Conservation (phyloP, 2,888 invertebrate genomes). For the Stomorhina lunata region DNA sequence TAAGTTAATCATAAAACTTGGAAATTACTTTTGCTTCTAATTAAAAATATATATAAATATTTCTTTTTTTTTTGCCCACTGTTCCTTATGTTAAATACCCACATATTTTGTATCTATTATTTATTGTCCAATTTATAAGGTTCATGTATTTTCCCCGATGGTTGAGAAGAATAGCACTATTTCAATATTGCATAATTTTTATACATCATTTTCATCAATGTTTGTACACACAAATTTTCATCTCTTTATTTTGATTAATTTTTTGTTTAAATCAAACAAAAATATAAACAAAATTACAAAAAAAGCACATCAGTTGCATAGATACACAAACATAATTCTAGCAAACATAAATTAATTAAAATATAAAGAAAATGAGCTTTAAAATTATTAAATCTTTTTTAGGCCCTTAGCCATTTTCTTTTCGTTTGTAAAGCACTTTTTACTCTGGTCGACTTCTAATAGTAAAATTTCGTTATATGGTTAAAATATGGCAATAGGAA, state of each 20-base stretch:
- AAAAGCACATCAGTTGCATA: not conserved
- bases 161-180: conserved; percentile 3
- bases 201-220: not conserved
- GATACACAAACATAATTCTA: not conserved
- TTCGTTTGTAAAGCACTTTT: not conserved
- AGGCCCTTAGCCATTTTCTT: too few relatives aligned
- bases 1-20: too few relatives aligned
- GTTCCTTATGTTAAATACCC: not conserved
- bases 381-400: conserved; percentile 22
- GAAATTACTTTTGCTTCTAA: not conserved
- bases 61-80: not conserved
- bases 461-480: too few relatives aligned
- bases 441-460: too few relatives aligned
- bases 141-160: conserved; percentile 3
- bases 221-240: not conserved
- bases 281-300: conserved; percentile 31
- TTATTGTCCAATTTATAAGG: not conserved
- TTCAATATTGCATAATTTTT: conserved; percentile 7
- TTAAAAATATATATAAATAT: not conserved
- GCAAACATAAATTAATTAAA: not conserved
- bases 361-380: not conserved
- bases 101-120: not conserved
- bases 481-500: too few relatives aligned
- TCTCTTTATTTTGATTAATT: conserved; percentile 18
- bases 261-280: conserved; percentile 20